Conservation (phyloP, 1,140 invertebrate genomes). For the Marisa cornuarietis region DNA sequence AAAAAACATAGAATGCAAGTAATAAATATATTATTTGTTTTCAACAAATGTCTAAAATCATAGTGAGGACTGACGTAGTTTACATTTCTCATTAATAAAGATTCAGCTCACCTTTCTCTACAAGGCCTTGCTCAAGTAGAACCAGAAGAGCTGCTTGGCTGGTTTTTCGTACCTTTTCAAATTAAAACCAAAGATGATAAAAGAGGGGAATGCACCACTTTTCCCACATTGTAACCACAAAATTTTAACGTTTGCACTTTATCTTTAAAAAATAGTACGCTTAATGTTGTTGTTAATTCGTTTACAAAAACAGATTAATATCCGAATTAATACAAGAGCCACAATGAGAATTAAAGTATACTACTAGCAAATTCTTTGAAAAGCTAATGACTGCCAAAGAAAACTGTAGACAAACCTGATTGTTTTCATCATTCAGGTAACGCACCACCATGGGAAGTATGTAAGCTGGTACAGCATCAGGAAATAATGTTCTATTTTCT, state of each 20-base stretch:
- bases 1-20: no score
- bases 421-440: constrained; percentile 72
- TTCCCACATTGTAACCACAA: no score
- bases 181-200: constrained; percentile 19
- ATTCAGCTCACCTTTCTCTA: constrained; percentile 67
- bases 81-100: no score
- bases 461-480: constrained; percentile 67
- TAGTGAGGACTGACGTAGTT: no score
- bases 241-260: background rate
- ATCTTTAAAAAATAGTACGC: background rate
- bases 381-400: background rate
- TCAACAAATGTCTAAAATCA: no score
- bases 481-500: constrained; percentile 66
- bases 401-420: constrained; percentile 67
- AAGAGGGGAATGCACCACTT: no score
- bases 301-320: background rate
- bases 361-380: background rate
- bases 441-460: constrained; percentile 73
- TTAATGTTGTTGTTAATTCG: background rate
- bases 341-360: background rate
- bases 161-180: constrained; percentile 72
- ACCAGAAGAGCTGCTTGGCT: constrained; percentile 73
- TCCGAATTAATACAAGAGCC: background rate
- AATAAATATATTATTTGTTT: no score
- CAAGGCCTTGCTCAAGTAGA: constrained; percentile 73